Evolutionary conservation across 2,113 vertebrate genomes (phyloP).

Genomic region (Aptenodytes patagonicus): DNA sequence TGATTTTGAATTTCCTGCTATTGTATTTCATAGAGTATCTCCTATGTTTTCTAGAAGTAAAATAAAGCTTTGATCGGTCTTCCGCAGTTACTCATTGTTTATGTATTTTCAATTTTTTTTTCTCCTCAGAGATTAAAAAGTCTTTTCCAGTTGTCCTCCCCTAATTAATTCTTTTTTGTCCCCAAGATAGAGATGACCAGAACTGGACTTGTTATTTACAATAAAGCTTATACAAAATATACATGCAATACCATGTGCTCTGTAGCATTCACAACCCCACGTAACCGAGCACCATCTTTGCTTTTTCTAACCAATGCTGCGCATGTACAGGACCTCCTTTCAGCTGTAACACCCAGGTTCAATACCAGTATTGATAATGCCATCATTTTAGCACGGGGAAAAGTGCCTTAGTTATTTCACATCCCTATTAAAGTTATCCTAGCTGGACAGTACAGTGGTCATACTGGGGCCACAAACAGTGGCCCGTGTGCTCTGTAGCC

Average conservation of each 20-base stretch:
- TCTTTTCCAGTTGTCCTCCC: not conserved
- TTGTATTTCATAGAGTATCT: not conserved
- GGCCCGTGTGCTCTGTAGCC: not conserved
- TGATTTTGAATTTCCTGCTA: not conserved
- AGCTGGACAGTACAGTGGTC: not conserved
- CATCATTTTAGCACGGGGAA: not conserved
- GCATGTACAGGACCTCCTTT: not conserved
- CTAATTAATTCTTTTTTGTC: not conserved
- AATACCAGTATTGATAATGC: too few relatives aligned
- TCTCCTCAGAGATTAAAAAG: not conserved
- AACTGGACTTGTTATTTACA: not conserved
- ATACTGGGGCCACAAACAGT: not conserved
- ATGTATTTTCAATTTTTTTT: not conserved
- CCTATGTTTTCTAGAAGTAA: not conserved
- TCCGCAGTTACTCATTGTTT: not conserved
- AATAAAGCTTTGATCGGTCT: not conserved
- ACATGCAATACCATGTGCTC: too few relatives aligned
- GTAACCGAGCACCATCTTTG: too few relatives aligned
- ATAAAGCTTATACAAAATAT: not conserved
- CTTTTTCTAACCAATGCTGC: not conserved
- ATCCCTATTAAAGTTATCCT: too few relatives aligned
- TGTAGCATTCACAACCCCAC: not conserved
- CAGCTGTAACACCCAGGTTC: not conserved
- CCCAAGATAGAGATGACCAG: not conserved
- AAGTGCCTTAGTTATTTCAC: not conserved